Base-by-base conservation (phyloP, 2,797 vertebrate genomes). In the Nyctalus aviator region DNA sequence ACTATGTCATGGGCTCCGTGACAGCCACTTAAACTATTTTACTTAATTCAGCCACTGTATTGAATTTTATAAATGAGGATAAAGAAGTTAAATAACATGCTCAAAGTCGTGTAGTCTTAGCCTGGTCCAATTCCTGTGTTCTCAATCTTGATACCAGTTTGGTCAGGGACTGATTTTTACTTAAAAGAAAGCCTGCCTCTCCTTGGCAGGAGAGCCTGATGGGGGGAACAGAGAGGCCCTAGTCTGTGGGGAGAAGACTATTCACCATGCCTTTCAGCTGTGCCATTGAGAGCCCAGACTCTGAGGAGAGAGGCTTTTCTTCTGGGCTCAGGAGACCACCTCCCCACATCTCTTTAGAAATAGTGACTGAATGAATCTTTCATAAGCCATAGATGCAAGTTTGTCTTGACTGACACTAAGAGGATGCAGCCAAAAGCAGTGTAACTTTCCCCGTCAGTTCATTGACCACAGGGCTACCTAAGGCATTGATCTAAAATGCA, bases 271-370 rank as follows among this genome's bases (percentile, higher is more conserved):
- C 23, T 75, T 88, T 81, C 57, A 53, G 8, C 83, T 76, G 57
- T 55, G 44, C 44, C 87, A 1, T 57, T 88, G 41, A 37, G 3
- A 86, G 20, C 37, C 72, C 46, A 86, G 55, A 76, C 30, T 5
- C 84, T n/a, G 50, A 95, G 57, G 27, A 75, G 23, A 10, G 23
- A 62, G 20, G 75, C 30, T 82, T 94, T 78, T 86, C 64, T 95
- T 94, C 35, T 64, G 66, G 23, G 32, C 64, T 64, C 44, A 30
- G 23, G 53, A 87, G 32, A 53, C 76, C 27, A 57, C 4, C 8
- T 73, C 35, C 44, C 23, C 25, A n/a, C 4, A 55, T 23, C n/a
- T 9, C 69, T 90, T 46, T 25, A 75, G 66, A 50, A 88, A 68
- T 30, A 68, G 59, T 66, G n/a, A 79, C 78, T 71, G 77, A 73